Base-by-base conservation (phyloP, 1,140 invertebrate genomes). In the Amphibalanus amphitrite region DNA sequence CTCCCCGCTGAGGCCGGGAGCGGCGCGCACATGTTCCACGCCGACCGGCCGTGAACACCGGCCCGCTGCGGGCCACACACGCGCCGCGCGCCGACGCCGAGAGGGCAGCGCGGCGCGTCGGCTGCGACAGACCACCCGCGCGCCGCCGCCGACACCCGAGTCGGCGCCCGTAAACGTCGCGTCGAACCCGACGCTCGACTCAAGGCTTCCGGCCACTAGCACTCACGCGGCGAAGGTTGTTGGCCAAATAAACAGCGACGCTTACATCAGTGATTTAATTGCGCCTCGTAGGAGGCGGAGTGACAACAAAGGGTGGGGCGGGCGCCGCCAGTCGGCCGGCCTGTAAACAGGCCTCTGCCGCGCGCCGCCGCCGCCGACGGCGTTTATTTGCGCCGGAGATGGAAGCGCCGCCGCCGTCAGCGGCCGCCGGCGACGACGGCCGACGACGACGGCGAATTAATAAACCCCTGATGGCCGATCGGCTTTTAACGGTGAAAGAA, bases 161-260 rank as follows among this genome's bases (percentile, higher is more conserved):
- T 23, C 47, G 13, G 47, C 47, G 6, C 4, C 47, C 47, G 20
- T 59, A 59, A 59, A 59, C 47, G 10, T 13, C 47, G 13, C 47
- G 47, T 59, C 47, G 47, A 59, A 59, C 47, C 47, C 47, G 47
- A 59, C 47, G 47, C 47, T 23, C 47, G 20, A 59, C 47, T 59
- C 47, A 59, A 59, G 47, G 47, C 47, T 59, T 59, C 47, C 47
- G 47, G 47, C 47, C 47, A 59, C 47, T 59, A 59, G 47, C 47
- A 59, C 47, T 59, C 47, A 59, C 47, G 47, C 47, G 47, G 47
- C 47, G 47, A 59, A 13, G 47, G 47, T 59, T 59, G 47, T 59
- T 59, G 47, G 47, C 47, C 47, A 59, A 59, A 59, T 59, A 59
- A 59, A 59, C 47, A 59, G 13, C 13, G 47, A 59, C 47, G 47